Evolutionary conservation across 2,113 vertebrate species (phyloP), one percentile per base, ranked within the genome.

Genomic region (Megaceryle maxima): DNA sequence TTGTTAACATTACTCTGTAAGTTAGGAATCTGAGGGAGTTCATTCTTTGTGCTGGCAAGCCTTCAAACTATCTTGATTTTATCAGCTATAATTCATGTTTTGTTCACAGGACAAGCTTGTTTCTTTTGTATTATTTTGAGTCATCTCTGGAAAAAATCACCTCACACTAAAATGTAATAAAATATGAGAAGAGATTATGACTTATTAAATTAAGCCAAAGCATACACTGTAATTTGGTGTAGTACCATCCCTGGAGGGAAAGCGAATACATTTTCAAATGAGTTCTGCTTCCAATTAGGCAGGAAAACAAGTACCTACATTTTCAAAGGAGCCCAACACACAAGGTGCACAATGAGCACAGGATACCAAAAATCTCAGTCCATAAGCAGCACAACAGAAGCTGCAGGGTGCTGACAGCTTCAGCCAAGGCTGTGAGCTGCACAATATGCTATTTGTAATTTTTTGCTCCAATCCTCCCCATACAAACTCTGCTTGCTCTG

Each of bases 131-230:
- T 96, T 96, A 92, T 93, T 96, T 95, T 95, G 96, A 94, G 94
- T 96, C 96, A 96, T 92, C 96, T 97, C 96, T 97, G 96, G 96
- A 96, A 97, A 97, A 96, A 95, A 95, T 97, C 96, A 96, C 77
- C 94, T 93, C 69, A 12, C 92, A 89, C 94, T 93, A 75, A 87
- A 92, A 94, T 53, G 83, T 95, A 96, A 95, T 96, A 95, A 96
- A 96, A 96, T 95, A 94, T 81, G 90, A 95, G 96, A 96, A 92
- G 95, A 96, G 95, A 97, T 97, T 96, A 97, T 96, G 90, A 93
- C 82, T 96, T 96, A 96, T 96, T 97, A 96, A 97, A 96, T 96
- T 97, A 97, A 96, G 95, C 96, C 96, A 96, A 95, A 95, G 88
- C 91, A 95, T 84, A 95, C 96, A 92, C 68, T 92, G 76, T 94